Percentiles rank a stretch among this genome's conserved stretches.
Conservation (phyloP, 2,797 vertebrate genomes). For the Parambassis ranga region DNA sequence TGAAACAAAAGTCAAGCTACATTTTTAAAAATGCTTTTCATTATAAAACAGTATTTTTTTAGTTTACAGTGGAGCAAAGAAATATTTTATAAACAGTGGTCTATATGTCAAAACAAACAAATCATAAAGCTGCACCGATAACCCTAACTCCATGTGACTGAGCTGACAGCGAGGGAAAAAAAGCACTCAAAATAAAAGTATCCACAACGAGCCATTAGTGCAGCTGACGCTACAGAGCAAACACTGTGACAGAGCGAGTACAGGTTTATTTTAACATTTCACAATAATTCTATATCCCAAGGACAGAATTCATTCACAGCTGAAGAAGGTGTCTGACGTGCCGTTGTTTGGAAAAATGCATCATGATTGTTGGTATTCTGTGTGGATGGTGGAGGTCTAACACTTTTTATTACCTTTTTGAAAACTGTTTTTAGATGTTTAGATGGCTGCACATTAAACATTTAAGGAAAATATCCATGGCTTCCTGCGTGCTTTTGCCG, state of each 20-base stretch:
- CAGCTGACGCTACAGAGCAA: not conserved
- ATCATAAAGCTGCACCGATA: slow-evolving; percentile 1
- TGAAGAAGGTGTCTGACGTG: not conserved
- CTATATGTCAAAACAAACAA: slow-evolving; percentile 3
- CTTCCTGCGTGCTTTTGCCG: not conserved
- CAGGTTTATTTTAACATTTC: slow-evolving; percentile 1
- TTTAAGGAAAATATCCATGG: slow-evolving; percentile 6
- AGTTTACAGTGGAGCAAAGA: not conserved
- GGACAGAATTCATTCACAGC: not conserved
- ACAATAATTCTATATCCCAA: not conserved
- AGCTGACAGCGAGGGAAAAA: slow-evolving; percentile 1
- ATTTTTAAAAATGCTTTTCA: not conserved
- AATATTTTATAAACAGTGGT: not conserved
- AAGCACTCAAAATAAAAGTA: slow-evolving; percentile 13
- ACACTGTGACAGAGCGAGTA: not conserved
- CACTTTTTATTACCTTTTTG: slow-evolving; percentile 11
- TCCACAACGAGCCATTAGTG: slow-evolving; percentile 1
- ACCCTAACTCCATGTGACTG: slow-evolving; percentile 25
- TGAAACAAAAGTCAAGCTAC: slow-evolving; percentile 16
- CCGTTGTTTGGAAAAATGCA: not conserved
- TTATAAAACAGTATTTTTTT: not conserved
- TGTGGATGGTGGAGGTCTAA: not conserved
- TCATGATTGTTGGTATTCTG: slow-evolving; percentile 1
- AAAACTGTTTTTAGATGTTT: slow-evolving; percentile 20
- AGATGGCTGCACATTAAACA: slow-evolving; percentile 23